Evolutionary conservation across 2,888 invertebrate genomes (phyloP).

Genomic region (Drosophila sordidapex): DNA sequence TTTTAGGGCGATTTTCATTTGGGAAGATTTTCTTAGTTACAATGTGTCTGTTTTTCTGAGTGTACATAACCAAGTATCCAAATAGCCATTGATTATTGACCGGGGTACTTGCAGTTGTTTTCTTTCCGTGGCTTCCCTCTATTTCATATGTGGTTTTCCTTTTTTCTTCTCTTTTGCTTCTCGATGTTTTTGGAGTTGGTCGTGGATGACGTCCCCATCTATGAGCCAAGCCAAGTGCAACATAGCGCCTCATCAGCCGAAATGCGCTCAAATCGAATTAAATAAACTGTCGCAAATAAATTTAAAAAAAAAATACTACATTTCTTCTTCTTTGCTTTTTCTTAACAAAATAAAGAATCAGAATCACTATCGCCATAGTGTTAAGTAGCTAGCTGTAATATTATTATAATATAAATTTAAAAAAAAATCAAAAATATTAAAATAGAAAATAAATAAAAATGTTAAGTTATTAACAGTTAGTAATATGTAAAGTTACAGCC

Average conservation of each 20-base stretch:
- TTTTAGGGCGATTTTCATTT: not conserved
- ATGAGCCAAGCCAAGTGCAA: constrained; percentile 34
- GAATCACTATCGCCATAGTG: not conserved
- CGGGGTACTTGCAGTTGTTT: constrained; percentile 37
- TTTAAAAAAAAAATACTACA: not conserved
- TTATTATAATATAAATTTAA: not conserved
- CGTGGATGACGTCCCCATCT: constrained; percentile 19
- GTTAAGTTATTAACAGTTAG: too few species aligned
- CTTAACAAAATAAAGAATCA: not conserved
- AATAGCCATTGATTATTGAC: constrained; percentile 35
- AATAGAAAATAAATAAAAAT: not conserved
- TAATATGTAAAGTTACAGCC: not conserved
- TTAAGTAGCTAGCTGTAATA: not conserved
- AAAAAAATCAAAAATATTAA: not conserved
- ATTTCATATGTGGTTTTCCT: not conserved
- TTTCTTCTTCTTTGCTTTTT: not conserved
- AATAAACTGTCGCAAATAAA: constrained; percentile 8
- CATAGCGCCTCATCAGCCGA: constrained; percentile 34
- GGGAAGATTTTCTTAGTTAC: not conserved
- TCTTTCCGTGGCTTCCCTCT: not conserved
- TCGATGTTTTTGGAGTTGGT: not conserved
- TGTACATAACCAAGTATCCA: not conserved
- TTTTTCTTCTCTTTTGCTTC: not conserved
- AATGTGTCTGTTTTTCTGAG: not conserved
- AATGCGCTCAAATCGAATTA: constrained; percentile 31